Base-by-base conservation (phyloP, 2,113 vertebrate genomes). In the Arothron firmamentum region DNA sequence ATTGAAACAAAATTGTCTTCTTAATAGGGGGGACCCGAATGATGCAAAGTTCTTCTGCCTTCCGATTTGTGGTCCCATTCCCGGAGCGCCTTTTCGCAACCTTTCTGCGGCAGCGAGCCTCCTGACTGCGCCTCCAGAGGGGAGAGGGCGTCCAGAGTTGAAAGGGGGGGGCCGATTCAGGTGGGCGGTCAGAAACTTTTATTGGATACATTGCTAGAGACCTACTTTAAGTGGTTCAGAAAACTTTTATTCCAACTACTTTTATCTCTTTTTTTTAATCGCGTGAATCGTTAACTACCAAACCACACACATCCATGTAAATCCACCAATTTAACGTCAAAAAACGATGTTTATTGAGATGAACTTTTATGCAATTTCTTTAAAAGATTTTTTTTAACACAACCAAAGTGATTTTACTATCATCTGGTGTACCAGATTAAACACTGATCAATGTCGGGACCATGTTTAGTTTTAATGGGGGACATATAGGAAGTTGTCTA, bases 61-160 rank as follows among this genome's bases (percentile, higher is more conserved):
- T 65, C 58, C 74, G 57, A 54, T 66, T 62, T 59, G 63, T 65
- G 84, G 61, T 89, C 78, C 79, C 82, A 87, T 85, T 82, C 84
- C 85, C 73, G 72, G 65, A 57, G 64, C 48, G 68, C 52, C 64
- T 71, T 58, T 58, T 68, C 49, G 61, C 74, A 62, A 64, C 58
- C 42, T 67, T 65, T 47, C 65, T 46, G 58, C 55, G 34, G 54
- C 71, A 67, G 8, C 38, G 62, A 74, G 59, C 53, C 65, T 78
- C 51, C 72, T 55, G 73, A 72, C 74, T 78, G 78, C 19, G 77
- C 49, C 65, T 66, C 50, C 61, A 58, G 66, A 59, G 70, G 76
- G 65, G 49, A 47, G 66, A 50, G 71, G 66, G 71, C 43, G 38
- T 64, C 52, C 61, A 50, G 38, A 59, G 65, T 56, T 19, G 28